phyloP scores from a whole-genome alignment of 2,797 vertebrate species.

The Aeoliscus strigatus region DNA sequence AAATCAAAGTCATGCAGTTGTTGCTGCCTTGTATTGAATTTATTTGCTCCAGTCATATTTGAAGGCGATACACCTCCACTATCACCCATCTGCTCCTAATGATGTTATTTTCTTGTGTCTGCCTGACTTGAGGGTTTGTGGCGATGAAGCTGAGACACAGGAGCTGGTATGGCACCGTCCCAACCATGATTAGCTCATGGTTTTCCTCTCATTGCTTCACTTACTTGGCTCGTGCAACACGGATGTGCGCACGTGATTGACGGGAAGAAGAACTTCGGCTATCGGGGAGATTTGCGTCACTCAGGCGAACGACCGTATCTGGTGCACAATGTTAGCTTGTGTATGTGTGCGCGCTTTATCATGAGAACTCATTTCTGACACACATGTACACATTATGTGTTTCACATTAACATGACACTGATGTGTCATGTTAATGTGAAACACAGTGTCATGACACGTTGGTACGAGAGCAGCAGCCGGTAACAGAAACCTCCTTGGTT shows the following conservation, averaged over 20 bases:
- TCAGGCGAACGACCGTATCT: constrained; percentile 30
- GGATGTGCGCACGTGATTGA: constrained; percentile 38
- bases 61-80: constrained; percentile 3
- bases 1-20: too few relatives aligned
- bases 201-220: constrained; percentile 46
- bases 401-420: too few relatives aligned
- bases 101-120: constrained; percentile 12
- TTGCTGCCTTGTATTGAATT: background rate
- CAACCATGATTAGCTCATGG: constrained; percentile 46
- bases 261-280: constrained; percentile 37
- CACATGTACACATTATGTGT: constrained; percentile 18
- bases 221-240: constrained; percentile 34
- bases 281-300: constrained; percentile 44
- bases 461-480: constrained; percentile 40
- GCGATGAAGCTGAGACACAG: constrained; percentile 15
- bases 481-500: constrained; percentile 49
- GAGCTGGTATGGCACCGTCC: constrained; percentile 17
- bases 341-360: constrained; percentile 4
- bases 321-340: constrained; percentile 7
- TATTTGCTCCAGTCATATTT: background rate
- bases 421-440: too few relatives aligned
- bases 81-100: constrained; percentile 26
- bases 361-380: background rate
- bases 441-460: constrained; percentile 39
- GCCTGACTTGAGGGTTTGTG: constrained; percentile 14